Base-by-base conservation (phyloP, 2,888 invertebrate species). In the Encarsia formosa region DNA sequence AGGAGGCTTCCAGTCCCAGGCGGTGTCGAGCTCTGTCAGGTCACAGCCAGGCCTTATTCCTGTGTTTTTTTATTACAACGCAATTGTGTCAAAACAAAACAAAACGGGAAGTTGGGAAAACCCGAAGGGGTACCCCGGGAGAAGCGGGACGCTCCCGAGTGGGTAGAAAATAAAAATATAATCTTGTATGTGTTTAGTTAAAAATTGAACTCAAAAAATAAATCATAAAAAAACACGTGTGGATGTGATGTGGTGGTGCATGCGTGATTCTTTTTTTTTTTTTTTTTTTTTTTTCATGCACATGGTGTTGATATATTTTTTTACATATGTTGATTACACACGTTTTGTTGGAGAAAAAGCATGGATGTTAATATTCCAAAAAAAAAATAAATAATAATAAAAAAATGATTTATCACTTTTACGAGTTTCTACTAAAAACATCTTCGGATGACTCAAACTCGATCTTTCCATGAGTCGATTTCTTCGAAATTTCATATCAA, bases 1-100 rank as follows among this genome's bases (percentile, higher is more conserved):
- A 5, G 70, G 64, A 57, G 76, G 75, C 58, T 77, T 76, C 58
- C 74, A 65, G 61, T 78, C 77, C 79, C 81, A 81, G 67, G 79
- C 79, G 65, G 79, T 83, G 70, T 88, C 88, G 59, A 88, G 78
- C 71, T 87, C 87, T 52, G 88, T 87, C 65, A 91, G 77, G 76
- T 91, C 91, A 66, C 90, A 90, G 58, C 91, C 89, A 31, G 91
- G 91, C 52, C 89, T 79, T 66, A 92, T 90, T 73, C 73, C 73
- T 73, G 69, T 72, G 67, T 72, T 71, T 71, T n/a, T 20, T 69
- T 66, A 65, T 68, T 68, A 69, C 56, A 68, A n/a, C n/a, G n/a
- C n/a, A n/a, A 65, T 65, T 64, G 67, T 68, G 65, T 70, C 62
- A 67, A 69, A 63, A 62, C 61, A 62, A 69, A 69, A 69, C 62